Evolutionary conservation across 2,113 vertebrate genomes (phyloP).

Genomic region (Cichladusa arquata): DNA sequence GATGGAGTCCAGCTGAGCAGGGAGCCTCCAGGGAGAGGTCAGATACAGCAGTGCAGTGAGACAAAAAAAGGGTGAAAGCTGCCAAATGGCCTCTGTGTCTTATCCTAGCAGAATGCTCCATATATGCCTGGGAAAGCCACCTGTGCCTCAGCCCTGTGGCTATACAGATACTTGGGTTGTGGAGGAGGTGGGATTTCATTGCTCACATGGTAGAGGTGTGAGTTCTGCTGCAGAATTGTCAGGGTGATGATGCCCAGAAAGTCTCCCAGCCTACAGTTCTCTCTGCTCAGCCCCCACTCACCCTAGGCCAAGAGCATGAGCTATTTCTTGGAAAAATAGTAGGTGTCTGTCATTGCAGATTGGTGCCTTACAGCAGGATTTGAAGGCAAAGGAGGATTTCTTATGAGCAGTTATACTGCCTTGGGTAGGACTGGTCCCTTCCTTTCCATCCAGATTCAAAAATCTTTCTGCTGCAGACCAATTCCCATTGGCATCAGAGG

Average conservation of each 20-base stretch:
- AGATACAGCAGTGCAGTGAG: neutral
- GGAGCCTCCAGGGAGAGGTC: neutral
- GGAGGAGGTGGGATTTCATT: neutral
- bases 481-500: neutral
- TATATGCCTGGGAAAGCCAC: neutral
- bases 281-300: accelerated
- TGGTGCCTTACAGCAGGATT: neutral
- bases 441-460: neutral
- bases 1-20: neutral
- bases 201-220: accelerated
- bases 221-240: neutral
- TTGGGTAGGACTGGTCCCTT: neutral
- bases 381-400: neutral
- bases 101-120: neutral
- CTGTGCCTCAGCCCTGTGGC: neutral
- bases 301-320: neutral
- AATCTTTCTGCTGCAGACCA: neutral
- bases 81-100: neutral
- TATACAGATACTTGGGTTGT: accelerated
- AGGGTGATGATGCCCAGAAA: neutral
- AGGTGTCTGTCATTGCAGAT: neutral
- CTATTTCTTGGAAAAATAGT: neutral
- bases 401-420: neutral
- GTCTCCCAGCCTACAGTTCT: neutral
- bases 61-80: neutral